phyloP scores from a whole-genome alignment of 2,113 vertebrate species.

The Baryphthengus martii region DNA sequence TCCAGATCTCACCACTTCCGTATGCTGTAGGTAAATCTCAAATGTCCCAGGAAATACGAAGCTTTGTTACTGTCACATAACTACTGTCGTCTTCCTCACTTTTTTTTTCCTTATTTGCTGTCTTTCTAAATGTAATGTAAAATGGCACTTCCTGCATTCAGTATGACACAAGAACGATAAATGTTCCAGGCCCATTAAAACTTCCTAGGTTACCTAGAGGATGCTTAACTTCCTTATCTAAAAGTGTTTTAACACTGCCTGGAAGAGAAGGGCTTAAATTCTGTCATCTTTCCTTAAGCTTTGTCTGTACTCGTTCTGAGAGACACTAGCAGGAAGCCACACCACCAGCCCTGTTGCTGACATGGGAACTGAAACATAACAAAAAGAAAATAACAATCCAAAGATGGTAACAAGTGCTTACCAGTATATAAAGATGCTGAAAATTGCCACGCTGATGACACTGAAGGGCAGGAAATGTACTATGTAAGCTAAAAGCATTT shows the following conservation, averaged over 20 bases:
- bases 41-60: not conserved
- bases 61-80: not conserved
- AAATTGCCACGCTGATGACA: constrained; percentile 80
- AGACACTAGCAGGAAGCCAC: not conserved
- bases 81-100: not conserved
- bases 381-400: not conserved
- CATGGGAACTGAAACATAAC: not conserved
- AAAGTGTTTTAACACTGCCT: not conserved
- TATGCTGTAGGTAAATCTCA: not conserved
- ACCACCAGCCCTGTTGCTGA: not conserved
- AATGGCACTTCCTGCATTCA: not conserved
- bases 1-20: not conserved
- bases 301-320: not conserved
- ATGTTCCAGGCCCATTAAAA: not conserved
- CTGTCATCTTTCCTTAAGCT: not conserved
- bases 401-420: constrained; percentile 47
- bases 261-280: not conserved
- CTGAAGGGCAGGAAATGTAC: constrained; percentile 92
- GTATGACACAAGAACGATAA: not conserved
- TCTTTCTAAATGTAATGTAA: not conserved
- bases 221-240: not conserved
- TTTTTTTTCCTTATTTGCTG: not conserved
- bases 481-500: constrained; percentile 92
- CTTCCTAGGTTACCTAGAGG: not conserved
- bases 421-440: constrained; percentile 91